A percentile compares a stretch with the other conserved stretches of the same genome.
Conservation (phyloP, 2,797 vertebrate genomes). For the Smutsia temminckii region DNA sequence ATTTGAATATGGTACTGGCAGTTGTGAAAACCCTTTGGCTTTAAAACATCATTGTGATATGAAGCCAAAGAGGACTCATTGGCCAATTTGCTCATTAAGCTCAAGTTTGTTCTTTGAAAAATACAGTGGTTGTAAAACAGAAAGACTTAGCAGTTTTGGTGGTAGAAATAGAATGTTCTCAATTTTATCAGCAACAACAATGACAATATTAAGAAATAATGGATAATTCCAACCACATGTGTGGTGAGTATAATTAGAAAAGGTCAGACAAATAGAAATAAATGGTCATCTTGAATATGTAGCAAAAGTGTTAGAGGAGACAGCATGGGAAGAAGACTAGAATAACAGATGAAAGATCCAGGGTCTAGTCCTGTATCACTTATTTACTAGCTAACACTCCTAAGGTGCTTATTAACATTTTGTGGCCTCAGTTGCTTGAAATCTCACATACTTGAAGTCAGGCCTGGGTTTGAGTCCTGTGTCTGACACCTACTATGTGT, state of each 20-base stretch:
- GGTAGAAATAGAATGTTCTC: conserved; percentile 2
- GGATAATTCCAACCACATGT: not conserved
- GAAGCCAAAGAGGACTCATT: not conserved
- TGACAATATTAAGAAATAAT: conserved; percentile 17
- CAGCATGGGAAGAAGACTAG: not conserved
- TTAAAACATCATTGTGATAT: conserved; percentile 32
- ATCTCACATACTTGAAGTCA: not conserved
- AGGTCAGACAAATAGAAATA: not conserved
- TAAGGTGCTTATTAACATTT: not conserved
- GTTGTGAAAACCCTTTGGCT: conserved; percentile 48
- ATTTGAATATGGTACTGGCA: conserved; percentile 16
- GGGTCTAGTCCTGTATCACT: not conserved
- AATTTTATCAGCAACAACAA: conserved; percentile 29
- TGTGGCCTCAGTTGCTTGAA: not conserved
- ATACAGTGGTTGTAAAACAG: conserved; percentile 30
- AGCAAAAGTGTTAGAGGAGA: not conserved
- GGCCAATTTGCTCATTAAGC: conserved; percentile 37
- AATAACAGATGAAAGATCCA: not conserved
- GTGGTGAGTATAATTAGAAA: not conserved
- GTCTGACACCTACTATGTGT: not conserved
- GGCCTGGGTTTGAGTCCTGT: not conserved
- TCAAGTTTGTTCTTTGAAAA: conserved; percentile 44
- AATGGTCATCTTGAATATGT: not conserved
- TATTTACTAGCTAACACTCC: not conserved
- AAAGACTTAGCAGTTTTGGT: not conserved